Conservation (phyloP, 2,888 invertebrate species). For the Dolomedes plantarius region DNA sequence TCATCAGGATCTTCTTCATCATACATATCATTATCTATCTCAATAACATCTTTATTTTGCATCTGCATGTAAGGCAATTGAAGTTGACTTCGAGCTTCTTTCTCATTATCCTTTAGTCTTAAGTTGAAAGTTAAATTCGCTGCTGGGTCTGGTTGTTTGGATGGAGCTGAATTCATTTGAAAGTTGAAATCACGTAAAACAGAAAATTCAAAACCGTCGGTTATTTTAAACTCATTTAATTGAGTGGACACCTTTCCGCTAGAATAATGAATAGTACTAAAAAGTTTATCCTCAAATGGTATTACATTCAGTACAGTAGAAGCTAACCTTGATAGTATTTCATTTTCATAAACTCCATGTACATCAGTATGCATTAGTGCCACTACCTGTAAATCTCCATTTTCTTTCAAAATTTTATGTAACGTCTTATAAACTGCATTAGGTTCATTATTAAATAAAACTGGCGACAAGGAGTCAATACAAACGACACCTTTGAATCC, state of each 20-base stretch:
- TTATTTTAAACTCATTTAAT: conserved; percentile 21
- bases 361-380: conserved; percentile 39
- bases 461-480: conserved; percentile 43
- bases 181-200: conserved; percentile 17
- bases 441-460: conserved; percentile 26
- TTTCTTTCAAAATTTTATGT: conserved; percentile 31
- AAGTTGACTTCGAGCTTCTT: conserved; percentile 32
- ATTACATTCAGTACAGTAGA: conserved; percentile 21
- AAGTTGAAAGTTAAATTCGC: conserved; percentile 62
- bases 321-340: conserved; percentile 25
- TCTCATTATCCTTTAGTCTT: conserved; percentile 48
- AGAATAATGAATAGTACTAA: conserved; percentile 19
- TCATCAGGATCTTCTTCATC: conserved; percentile 71
- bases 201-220: conserved; percentile 11
- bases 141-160: conserved; percentile 60
- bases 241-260: conserved; percentile 42
- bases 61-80: conserved; percentile 54
- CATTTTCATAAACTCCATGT: conserved; percentile 24
- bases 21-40: conserved; percentile 52
- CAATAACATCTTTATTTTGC: conserved; percentile 34
- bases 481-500: conserved; percentile 29
- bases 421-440: conserved; percentile 31
- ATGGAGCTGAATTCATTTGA: not conserved
- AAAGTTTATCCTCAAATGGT: not conserved
- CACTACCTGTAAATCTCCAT: conserved; percentile 39